Evolutionary conservation across 2,888 invertebrate species (phyloP).

Genomic region (Brachylomia viminalis): DNA sequence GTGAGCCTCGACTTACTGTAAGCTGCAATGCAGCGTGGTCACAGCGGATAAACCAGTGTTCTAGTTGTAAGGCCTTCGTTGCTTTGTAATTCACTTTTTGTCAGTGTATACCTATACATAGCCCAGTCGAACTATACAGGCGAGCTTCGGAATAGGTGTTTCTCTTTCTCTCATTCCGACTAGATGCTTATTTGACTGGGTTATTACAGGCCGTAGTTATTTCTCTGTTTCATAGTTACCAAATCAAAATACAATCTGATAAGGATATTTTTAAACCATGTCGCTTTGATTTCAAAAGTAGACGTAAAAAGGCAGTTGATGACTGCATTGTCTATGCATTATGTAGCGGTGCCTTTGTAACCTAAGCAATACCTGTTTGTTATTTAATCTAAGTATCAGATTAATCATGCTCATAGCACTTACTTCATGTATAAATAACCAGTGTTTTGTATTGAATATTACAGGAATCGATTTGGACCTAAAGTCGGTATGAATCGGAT

Average conservation of each 20-base stretch:
- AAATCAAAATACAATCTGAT: slow-evolving; percentile 5
- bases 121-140: slow-evolving; percentile 24
- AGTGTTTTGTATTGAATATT: slow-evolving; percentile 27
- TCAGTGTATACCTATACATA: slow-evolving; percentile 12
- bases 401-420: background rate
- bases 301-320: background rate
- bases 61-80: slow-evolving; percentile 3
- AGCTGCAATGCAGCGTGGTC: slow-evolving; percentile 57
- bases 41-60: slow-evolving; percentile 6
- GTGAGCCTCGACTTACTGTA: slow-evolving; percentile 52
- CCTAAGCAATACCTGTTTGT: background rate
- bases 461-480: slow-evolving; percentile 8
- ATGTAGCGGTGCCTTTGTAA: background rate
- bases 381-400: background rate
- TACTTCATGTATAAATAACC: background rate
- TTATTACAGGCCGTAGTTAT: slow-evolving; percentile 5
- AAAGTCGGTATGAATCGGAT: slow-evolving; percentile 6
- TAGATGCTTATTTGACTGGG: slow-evolving; percentile 22
- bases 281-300: background rate
- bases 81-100: slow-evolving; percentile 5
- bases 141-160: background rate
- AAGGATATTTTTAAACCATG: background rate
- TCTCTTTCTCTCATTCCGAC: background rate
- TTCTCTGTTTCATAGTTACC: slow-evolving; percentile 16
- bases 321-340: background rate